These are phyloP conservation scores for Sebastes ruberrimus DNA, from an alignment of 2,797 vertebrate genomes.

Conservation along the genomic window DNA sequence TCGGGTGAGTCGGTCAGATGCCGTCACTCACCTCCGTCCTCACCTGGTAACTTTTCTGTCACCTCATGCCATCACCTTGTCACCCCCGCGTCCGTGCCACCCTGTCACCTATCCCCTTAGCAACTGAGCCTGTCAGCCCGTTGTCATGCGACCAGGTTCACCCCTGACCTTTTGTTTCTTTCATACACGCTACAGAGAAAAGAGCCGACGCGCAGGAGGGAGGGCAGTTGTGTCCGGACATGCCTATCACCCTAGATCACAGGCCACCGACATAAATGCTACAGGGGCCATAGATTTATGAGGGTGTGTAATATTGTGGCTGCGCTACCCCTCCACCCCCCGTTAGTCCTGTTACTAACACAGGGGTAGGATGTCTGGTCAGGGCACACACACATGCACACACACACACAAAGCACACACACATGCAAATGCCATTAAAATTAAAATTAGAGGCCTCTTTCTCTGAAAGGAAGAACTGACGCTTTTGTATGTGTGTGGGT, in stretches of 20 bases:
- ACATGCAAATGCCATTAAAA: slow-evolving; percentile 59
- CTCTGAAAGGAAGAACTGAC: slow-evolving; percentile 22
- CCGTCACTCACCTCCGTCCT: slow-evolving; percentile 76
- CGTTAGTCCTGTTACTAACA: slow-evolving; percentile 37
- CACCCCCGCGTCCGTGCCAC: slow-evolving; percentile 71
- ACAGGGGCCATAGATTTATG: slow-evolving; percentile 76
- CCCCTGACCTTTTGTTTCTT: slow-evolving; percentile 76
- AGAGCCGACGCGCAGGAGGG: slow-evolving; percentile 53
- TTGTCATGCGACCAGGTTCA: slow-evolving; percentile 70
- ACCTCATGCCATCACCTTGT: slow-evolving; percentile 81
- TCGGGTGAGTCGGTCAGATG: slow-evolving; percentile 67
- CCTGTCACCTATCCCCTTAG: slow-evolving; percentile 77
- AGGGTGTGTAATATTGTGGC: slow-evolving; percentile 67
- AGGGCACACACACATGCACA: slow-evolving; percentile 19
- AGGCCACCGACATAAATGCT: slow-evolving; percentile 71
- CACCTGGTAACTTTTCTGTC: slow-evolving; percentile 81
- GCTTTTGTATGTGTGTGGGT: slow-evolving; percentile 7
- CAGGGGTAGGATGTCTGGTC: slow-evolving; percentile 54
- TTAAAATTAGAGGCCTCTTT: slow-evolving; percentile 48
- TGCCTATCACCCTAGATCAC: slow-evolving; percentile 79
- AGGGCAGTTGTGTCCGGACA: slow-evolving; percentile 74
- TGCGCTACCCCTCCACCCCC: not conserved
- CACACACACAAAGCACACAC: slow-evolving; percentile 20
- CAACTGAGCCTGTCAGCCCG: slow-evolving; percentile 69
- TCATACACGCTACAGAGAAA: slow-evolving; percentile 67